phyloP scores from a whole-genome alignment of 2,888 invertebrate genomes.

The Lasius fuliginosus region DNA sequence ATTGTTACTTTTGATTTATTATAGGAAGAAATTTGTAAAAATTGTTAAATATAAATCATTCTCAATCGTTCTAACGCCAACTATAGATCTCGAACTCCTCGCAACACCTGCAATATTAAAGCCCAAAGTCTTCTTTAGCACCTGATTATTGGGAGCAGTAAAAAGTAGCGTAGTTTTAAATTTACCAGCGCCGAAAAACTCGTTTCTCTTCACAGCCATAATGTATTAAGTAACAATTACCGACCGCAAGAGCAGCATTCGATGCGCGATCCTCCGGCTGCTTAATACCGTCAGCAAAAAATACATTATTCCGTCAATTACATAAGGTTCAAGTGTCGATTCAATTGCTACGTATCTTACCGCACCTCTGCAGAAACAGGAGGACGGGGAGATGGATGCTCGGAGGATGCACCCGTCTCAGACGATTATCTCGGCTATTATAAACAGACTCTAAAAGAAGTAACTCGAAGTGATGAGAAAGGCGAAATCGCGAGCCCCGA shows the following conservation, averaged over 20 bases:
- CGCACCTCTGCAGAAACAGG: conserved; percentile 59
- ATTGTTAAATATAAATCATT: neutral
- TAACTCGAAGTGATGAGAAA: conserved; percentile 64
- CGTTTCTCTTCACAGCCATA: conserved; percentile 52
- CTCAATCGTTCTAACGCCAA: neutral
- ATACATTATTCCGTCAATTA: conserved; percentile 43
- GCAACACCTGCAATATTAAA: conserved; percentile 8
- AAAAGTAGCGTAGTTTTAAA: conserved; percentile 45
- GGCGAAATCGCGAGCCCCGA: conserved; percentile 64
- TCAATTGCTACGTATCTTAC: conserved; percentile 51
- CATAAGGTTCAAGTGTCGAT: conserved; percentile 56
- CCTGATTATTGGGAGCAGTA: conserved; percentile 42
- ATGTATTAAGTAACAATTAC: conserved; percentile 55
- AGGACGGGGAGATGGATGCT: conserved; percentile 43
- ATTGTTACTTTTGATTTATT: neutral
- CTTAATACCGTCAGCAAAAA: conserved; percentile 26
- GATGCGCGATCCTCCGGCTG: conserved; percentile 12
- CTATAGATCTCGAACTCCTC: neutral
- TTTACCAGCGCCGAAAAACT: conserved; percentile 21
- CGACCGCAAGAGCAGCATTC: conserved; percentile 28
- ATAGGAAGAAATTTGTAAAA: neutral
- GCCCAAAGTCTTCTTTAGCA: conserved; percentile 33
- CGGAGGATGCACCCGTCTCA: conserved; percentile 59
- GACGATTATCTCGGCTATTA: conserved; percentile 68
- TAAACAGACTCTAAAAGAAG: conserved; percentile 63